phyloP scores from a whole-genome alignment of 1,140 invertebrate genomes.

The Lepidurus apus region DNA sequence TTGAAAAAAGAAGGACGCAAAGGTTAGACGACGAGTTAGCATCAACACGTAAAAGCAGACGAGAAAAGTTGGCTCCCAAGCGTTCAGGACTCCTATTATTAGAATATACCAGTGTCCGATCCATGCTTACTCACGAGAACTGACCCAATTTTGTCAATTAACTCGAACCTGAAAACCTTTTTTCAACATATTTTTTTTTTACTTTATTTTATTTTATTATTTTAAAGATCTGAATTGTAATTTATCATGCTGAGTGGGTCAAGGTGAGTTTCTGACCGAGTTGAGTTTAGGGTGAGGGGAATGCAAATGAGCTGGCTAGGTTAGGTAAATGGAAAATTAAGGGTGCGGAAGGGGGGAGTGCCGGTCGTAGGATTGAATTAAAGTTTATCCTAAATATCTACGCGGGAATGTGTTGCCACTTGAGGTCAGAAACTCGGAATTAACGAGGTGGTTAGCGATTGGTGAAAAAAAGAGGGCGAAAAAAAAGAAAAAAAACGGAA shows the following conservation, averaged over 20 bases:
- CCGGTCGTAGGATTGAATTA: background rate
- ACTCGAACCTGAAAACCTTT: background rate
- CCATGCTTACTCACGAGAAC: background rate
- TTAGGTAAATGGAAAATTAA: background rate
- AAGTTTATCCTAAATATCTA: background rate
- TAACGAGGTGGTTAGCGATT: background rate
- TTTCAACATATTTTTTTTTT: background rate
- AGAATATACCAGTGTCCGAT: background rate
- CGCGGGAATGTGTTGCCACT: background rate
- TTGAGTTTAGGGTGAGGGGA: background rate
- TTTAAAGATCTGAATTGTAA: background rate
- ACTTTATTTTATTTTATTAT: no score
- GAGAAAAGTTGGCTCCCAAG: conserved; percentile 11
- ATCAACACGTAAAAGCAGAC: conserved; percentile 7
- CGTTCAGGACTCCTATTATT: background rate
- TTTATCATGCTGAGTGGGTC: background rate
- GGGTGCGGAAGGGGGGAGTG: background rate
- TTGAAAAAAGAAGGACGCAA: background rate
- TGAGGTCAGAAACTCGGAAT: background rate
- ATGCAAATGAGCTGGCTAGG: background rate
- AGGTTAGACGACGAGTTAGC: background rate
- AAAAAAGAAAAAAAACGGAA: background rate
- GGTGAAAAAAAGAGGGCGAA: background rate
- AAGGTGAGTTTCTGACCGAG: background rate
- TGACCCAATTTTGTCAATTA: background rate